Percentiles rank a stretch among this genome's conserved stretches.
phyloP scores from a whole-genome alignment of 2,797 vertebrate genomes.

The Melanotaenia nigrans region DNA sequence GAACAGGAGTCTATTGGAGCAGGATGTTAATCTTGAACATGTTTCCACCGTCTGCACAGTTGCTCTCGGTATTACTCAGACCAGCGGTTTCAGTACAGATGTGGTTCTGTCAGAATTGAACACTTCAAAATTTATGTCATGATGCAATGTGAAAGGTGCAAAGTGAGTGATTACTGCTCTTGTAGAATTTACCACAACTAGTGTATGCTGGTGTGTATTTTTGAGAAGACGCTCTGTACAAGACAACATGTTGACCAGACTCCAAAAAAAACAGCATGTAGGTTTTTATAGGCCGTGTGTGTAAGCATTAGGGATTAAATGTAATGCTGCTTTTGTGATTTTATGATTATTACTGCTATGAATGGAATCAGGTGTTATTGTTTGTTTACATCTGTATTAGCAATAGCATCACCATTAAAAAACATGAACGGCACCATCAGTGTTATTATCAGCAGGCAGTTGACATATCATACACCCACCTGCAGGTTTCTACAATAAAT shows the following conservation, averaged over 20 bases:
- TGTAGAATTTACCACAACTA: conserved; percentile 9
- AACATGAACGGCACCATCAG: neutral
- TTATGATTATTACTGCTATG: neutral
- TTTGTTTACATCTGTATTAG: neutral
- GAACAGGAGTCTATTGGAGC: conserved; percentile 40
- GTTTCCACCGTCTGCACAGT: conserved; percentile 33
- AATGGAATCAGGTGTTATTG: neutral
- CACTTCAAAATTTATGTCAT: conserved; percentile 7
- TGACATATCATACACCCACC: neutral
- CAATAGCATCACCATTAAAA: neutral
- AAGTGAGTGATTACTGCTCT: neutral
- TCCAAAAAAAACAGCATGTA: neutral
- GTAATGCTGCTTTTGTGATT: neutral
- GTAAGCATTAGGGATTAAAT: neutral
- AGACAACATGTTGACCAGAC: neutral
- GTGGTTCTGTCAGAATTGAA: neutral
- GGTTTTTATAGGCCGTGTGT: neutral
- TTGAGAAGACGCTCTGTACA: neutral
- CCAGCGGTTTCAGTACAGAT: neutral
- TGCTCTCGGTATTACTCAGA: conserved; percentile 24
- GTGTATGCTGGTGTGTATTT: neutral
- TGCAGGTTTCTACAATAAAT: neutral
- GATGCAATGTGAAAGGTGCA: neutral
- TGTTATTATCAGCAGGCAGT: neutral
- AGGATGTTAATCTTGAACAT: conserved; percentile 12